Evolutionary conservation across 2,797 vertebrate genomes (phyloP).

Genomic region (Tarsius wallacei): DNA sequence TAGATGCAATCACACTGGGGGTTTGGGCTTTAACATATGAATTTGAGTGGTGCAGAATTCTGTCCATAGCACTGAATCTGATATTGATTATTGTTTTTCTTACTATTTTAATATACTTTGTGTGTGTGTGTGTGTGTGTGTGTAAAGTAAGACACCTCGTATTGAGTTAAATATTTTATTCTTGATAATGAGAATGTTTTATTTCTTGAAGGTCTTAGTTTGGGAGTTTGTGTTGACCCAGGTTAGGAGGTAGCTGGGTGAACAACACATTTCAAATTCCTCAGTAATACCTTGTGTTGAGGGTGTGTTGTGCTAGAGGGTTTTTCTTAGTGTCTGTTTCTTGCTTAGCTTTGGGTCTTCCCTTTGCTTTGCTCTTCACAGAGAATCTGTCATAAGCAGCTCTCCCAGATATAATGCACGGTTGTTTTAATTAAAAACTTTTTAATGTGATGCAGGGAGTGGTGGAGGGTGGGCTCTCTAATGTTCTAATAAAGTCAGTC

Average conservation of each 20-base stretch:
- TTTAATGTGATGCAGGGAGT: not conserved
- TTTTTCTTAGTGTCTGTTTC: not conserved
- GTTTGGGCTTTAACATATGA: not conserved
- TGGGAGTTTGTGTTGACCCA: not conserved
- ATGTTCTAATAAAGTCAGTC: not conserved
- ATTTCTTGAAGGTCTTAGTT: not conserved
- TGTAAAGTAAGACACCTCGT: not conserved
- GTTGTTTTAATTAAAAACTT: not conserved
- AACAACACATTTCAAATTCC: not conserved
- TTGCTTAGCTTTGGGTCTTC: not conserved
- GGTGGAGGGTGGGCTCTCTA: not conserved
- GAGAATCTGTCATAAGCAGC: not conserved
- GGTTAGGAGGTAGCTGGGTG: not conserved
- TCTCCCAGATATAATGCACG: not conserved
- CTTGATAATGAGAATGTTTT: not conserved
- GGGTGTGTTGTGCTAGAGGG: not conserved
- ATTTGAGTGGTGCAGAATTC: not conserved
- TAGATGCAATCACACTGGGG: not conserved
- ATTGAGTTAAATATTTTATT: not conserved
- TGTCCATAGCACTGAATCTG: not conserved
- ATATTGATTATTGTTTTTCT: not conserved
- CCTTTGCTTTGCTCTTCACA: not conserved
- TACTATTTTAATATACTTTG: not conserved
- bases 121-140: constrained; percentile 35
- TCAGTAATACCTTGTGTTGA: not conserved